Evolutionary conservation across 2,113 vertebrate genomes (phyloP), one percentile per base, ranked within the genome.

Genomic region (Axis porcinus): DNA sequence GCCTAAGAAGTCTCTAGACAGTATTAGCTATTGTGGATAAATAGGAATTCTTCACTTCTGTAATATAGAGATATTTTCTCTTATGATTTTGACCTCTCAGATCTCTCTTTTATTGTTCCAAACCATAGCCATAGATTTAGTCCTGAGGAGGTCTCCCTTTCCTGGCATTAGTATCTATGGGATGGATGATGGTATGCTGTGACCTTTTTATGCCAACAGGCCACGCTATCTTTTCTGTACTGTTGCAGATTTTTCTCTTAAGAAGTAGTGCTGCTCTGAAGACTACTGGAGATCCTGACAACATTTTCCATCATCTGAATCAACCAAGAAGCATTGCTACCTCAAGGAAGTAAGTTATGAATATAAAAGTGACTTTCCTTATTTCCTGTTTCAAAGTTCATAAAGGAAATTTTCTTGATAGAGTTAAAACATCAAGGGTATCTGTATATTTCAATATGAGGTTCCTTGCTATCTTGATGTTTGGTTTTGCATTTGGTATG

Each of bases 131-230:
- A 7, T 78, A 28, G 95, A 85, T 97, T 25, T 94, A 60, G 95
- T 95, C 95, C 94, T 96, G 70, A 78, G 85, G 95, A 97, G 57
- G 47, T 84, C 86, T 98, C 52, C 76, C 60, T 91, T 98, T 98
- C 54, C 67, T 96, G 67, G 74, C 25, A 74, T 97, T 62, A 86
- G 33, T 60, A 97, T 43, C 70, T 88, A 10, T 92, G 45, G 21
- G 96, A 91, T 91, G 91, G 92, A 97, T 95, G 83, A 93, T 7
- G 50, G 14, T 88, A 2, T 95, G 10, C 52, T 96, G 82, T 96
- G 87, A 98, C 94, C 94, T 96, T 98, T 98, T 97, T 95, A 88
- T 93, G 64, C 11, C n/a, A 94, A n/a, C 28, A 96, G 67, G 92
- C 79, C 81, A 88, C 14, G 85, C 25, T 89, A 36, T 97, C 74